These are phyloP conservation scores for Pituophis catenifer DNA, from an alignment of 2,113 vertebrate species.

Conservation along the genomic window DNA sequence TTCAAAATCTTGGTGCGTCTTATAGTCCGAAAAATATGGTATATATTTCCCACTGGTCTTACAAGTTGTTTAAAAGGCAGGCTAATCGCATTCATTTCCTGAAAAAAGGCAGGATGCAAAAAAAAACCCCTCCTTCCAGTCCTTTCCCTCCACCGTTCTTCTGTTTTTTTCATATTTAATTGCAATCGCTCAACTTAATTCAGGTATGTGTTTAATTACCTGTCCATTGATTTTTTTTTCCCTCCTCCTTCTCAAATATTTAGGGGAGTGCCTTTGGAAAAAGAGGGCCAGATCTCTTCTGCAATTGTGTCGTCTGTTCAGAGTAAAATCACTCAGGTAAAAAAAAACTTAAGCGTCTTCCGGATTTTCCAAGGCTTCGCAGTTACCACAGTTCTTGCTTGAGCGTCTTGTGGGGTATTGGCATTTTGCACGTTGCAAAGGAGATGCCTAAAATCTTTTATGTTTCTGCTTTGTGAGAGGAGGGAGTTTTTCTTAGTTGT, in stretches of 20 bases:
- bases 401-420: not conserved
- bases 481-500: not conserved
- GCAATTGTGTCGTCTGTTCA: conserved; percentile 95
- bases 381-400: not conserved
- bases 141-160: not conserved
- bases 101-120: not conserved
- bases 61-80: not conserved
- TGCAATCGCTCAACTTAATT: not conserved
- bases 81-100: not conserved
- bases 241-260: conserved; percentile 1
- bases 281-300: conserved; percentile 90
- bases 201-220: not conserved
- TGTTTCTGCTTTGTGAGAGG: not conserved
- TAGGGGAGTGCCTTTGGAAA: conserved; percentile 92
- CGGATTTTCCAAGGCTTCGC: not conserved
- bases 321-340: conserved; percentile 99
- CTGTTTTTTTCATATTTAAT: not conserved
- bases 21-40: too few relatives aligned
- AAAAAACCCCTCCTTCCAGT: not conserved
- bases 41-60: not conserved
- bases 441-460: not conserved
- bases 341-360: not conserved
- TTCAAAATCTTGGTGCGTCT: too few relatives aligned
- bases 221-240: not conserved
- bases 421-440: not conserved